Evolutionary conservation across 2,888 invertebrate genomes (phyloP).

Genomic region (Sminthurides aquaticus): DNA sequence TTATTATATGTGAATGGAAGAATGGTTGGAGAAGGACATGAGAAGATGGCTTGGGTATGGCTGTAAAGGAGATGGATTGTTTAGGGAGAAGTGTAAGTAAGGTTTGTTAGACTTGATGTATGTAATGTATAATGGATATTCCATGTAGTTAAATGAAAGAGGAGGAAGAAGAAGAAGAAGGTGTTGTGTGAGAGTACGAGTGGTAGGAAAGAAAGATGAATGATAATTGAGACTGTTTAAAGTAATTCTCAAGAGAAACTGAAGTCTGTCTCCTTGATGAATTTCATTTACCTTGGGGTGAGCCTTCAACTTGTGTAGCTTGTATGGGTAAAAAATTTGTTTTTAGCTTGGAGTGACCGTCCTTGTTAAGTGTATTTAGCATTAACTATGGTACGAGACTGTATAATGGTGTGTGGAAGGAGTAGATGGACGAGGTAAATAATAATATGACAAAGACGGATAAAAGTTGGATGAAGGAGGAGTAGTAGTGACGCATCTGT

Average conservation of each 20-base stretch:
- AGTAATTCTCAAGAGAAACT: constrained; percentile 2
- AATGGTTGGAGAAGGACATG: too few relatives aligned
- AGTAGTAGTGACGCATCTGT: too few relatives aligned
- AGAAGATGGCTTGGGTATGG: too few relatives aligned
- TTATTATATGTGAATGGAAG: too few relatives aligned
- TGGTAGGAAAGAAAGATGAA: not conserved
- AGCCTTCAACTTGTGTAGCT: constrained; percentile 24
- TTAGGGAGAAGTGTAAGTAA: too few relatives aligned
- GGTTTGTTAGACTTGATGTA: too few relatives aligned
- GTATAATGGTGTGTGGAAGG: not conserved
- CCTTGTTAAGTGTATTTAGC: constrained; percentile 5
- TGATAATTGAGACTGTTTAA: not conserved
- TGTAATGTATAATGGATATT: too few relatives aligned
- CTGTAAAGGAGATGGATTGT: too few relatives aligned
- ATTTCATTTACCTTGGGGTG: constrained; percentile 8
- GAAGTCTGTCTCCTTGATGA: not conserved
- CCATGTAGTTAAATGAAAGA: too few relatives aligned
- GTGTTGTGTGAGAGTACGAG: not conserved
- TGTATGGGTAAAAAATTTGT: constrained; percentile 14
- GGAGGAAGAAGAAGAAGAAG: not conserved
- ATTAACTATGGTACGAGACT: not conserved
- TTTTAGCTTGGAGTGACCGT: constrained; percentile 17
- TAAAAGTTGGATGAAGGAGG: too few relatives aligned
- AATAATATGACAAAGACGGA: not conserved
- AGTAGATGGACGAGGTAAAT: not conserved